These are phyloP conservation scores for Salvelinus alpinus DNA, from an alignment of 2,113 vertebrate genomes.

Conservation along the genomic window DNA sequence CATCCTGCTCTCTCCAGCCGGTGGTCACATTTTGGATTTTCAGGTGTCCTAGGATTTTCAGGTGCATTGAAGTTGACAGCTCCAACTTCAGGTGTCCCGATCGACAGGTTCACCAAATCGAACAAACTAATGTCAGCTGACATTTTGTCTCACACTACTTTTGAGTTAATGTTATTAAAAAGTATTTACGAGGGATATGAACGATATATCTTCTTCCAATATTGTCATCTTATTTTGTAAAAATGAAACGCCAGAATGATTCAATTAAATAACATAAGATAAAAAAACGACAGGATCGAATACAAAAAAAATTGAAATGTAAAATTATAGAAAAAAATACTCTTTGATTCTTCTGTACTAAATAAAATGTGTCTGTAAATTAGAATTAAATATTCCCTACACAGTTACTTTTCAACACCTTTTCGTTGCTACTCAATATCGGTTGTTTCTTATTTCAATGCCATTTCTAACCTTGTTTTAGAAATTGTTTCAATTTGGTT, in stretches of 20 bases:
- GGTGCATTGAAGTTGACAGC: constrained; percentile 74
- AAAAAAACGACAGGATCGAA: neutral
- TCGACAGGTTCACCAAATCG: constrained; percentile 76
- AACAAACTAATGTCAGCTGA: constrained; percentile 58
- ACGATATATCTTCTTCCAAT: neutral
- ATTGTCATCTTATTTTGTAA: neutral
- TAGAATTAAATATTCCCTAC: neutral
- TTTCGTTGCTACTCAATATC: neutral
- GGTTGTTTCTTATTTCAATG: neutral
- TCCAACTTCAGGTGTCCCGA: constrained; percentile 71
- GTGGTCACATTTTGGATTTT: constrained; percentile 54
- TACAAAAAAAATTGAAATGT: neutral
- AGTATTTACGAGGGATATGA: neutral
- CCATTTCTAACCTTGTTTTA: constrained; percentile 27
- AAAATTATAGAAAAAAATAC: neutral
- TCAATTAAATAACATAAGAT: neutral
- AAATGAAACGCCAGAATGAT: neutral
- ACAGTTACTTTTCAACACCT: neutral
- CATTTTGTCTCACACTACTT: constrained; percentile 44
- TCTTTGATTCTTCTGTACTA: neutral
- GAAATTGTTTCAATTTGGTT: constrained; percentile 21
- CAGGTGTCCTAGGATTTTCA: constrained; percentile 67
- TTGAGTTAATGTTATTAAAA: neutral
- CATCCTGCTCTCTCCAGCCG: constrained; percentile 35
- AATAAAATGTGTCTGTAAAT: neutral